Evolutionary conservation across 2,797 vertebrate species (phyloP).

Genomic region (Lithobates pipiens): DNA sequence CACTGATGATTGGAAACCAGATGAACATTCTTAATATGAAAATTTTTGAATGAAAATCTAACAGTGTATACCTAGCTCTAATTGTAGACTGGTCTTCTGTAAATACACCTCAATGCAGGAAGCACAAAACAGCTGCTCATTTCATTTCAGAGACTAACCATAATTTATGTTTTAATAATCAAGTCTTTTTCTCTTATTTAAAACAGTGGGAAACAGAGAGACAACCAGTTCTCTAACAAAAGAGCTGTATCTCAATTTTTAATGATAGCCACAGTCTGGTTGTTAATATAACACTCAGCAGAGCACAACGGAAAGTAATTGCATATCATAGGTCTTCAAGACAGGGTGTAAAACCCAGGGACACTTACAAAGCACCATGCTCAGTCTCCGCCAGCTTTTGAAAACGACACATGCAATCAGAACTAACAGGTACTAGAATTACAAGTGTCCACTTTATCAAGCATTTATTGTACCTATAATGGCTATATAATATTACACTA

Average conservation of each 20-base stretch:
- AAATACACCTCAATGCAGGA: no score
- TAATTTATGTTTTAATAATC: slow-evolving; percentile 13
- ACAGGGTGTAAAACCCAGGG: slow-evolving; percentile 13
- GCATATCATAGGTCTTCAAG: slow-evolving; percentile 19
- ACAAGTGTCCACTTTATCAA: neutral
- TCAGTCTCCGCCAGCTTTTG: neutral
- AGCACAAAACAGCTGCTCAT: neutral
- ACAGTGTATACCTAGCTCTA: no score
- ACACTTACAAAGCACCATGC: neutral
- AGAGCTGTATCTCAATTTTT: slow-evolving; percentile 53
- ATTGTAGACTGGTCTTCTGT: no score
- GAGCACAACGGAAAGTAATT: slow-evolving; percentile 51
- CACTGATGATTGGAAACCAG: no score
- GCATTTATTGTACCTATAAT: no score
- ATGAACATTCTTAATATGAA: no score
- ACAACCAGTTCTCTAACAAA: slow-evolving; percentile 16
- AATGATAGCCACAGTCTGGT: slow-evolving; percentile 61
- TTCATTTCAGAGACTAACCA: neutral
- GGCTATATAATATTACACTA: no score
- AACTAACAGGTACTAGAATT: neutral
- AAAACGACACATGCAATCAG: neutral
- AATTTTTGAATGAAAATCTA: no score
- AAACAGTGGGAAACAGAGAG: slow-evolving; percentile 1
- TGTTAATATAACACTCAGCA: slow-evolving; percentile 61
- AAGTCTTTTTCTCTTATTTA: slow-evolving; percentile 16